Conservation (phyloP, 1,140 invertebrate species). For the Hyles euphorbiae region DNA sequence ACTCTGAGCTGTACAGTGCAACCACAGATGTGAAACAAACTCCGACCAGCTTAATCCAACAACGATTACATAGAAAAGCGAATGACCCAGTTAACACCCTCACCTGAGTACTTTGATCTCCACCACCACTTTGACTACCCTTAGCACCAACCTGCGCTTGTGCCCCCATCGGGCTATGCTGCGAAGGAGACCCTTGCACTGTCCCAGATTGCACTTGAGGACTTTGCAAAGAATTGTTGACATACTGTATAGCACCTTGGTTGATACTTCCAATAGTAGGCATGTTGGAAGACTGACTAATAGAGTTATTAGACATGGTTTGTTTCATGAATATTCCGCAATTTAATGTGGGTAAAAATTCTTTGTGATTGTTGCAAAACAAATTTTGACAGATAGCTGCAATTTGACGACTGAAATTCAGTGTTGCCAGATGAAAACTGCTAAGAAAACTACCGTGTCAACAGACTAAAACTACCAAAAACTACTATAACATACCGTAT, state of each 20-base stretch:
- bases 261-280: conserved; percentile 52
- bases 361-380: too few relatives aligned
- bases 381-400: too few relatives aligned
- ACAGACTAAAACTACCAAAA: too few relatives aligned
- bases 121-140: conserved; percentile 39
- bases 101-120: conserved; percentile 58
- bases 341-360: too few relatives aligned
- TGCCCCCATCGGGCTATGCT: conserved; percentile 74
- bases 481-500: too few relatives aligned
- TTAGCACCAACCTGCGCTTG: conserved; percentile 50
- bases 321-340: conserved; percentile 1
- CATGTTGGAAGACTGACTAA: conserved; percentile 48
- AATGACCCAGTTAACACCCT: conserved; percentile 10
- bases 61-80: too few relatives aligned
- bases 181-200: conserved; percentile 74
- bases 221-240: conserved; percentile 60
- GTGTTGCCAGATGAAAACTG: too few relatives aligned
- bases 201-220: conserved; percentile 57
- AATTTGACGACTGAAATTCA: too few relatives aligned
- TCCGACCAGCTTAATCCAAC: too few relatives aligned
- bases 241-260: conserved; percentile 52
- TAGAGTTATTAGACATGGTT: conserved; percentile 39
- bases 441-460: too few relatives aligned
- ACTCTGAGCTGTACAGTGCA: too few relatives aligned
- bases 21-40: too few relatives aligned